Evolutionary conservation across 1,140 invertebrate species (phyloP).

Genomic region (Euschistus heros): DNA sequence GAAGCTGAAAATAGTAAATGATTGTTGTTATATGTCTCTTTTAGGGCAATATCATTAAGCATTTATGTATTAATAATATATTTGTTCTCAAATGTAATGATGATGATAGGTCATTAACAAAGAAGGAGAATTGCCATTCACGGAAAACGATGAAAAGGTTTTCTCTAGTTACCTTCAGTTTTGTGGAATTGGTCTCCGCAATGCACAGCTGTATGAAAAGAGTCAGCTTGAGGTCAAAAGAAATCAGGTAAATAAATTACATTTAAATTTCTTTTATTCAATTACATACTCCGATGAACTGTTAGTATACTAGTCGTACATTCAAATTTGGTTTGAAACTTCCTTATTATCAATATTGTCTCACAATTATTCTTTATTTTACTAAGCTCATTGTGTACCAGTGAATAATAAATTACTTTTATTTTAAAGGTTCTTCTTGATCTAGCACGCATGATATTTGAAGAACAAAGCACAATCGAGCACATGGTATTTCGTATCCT

Average conservation of each 20-base stretch:
- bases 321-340: too few species aligned
- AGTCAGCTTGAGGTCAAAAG: constrained; percentile 88
- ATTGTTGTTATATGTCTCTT: too few species aligned
- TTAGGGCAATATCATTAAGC: too few species aligned
- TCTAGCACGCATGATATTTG: constrained; percentile 89
- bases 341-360: too few species aligned
- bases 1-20: too few species aligned
- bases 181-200: constrained; percentile 83
- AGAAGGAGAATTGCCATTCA: constrained; percentile 68
- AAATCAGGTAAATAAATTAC: constrained; percentile 57
- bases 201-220: constrained; percentile 88
- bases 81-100: too few species aligned
- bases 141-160: constrained; percentile 76
- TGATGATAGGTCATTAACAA: constrained; percentile 79
- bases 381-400: too few species aligned
- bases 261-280: too few species aligned
- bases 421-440: constrained; percentile 68
- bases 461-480: constrained; percentile 92
- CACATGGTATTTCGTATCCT: constrained; percentile 89
- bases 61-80: too few species aligned
- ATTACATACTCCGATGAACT: too few species aligned
- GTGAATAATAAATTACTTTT: neutral
- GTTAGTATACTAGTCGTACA: too few species aligned
- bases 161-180: constrained; percentile 90
- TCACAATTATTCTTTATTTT: too few species aligned